Evolutionary conservation across 2,113 vertebrate genomes (phyloP).

Genomic region (Ammodytes marinus): DNA sequence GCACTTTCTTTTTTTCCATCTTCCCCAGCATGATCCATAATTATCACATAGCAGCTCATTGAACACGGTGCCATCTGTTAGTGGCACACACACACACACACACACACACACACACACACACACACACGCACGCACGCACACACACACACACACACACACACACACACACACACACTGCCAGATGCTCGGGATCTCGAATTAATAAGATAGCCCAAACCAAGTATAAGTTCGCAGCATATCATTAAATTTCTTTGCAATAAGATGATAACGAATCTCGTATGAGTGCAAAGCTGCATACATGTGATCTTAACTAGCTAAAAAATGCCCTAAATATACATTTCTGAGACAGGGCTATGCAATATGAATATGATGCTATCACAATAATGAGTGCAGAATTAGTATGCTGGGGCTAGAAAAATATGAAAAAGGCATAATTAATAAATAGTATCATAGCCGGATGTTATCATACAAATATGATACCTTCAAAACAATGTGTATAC

Average conservation of each 20-base stretch:
- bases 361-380: not conserved
- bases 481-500: not conserved
- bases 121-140: not conserved
- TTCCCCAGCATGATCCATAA: conserved; percentile 72
- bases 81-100: conserved; percentile 6
- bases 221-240: conserved; percentile 66
- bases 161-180: conserved; percentile 35
- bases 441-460: too few species aligned
- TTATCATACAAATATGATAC: not conserved
- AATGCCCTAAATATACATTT: not conserved
- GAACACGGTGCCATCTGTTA: conserved; percentile 78
- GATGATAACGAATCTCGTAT: conserved; percentile 36
- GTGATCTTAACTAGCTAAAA: not conserved
- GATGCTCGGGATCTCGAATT: conserved; percentile 61
- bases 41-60: conserved; percentile 79
- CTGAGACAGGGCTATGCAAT: not conserved
- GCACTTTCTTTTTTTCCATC: conserved; percentile 52
- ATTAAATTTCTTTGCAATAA: too few species aligned
- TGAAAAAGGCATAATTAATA: not conserved
- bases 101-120: not conserved
- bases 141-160: not conserved
- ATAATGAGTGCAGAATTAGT: not conserved
- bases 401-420: not conserved
- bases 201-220: conserved; percentile 47
- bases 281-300: conserved; percentile 14